phyloP scores from a whole-genome alignment of 1,140 invertebrate species.

The Hylaeus volcanicus region DNA sequence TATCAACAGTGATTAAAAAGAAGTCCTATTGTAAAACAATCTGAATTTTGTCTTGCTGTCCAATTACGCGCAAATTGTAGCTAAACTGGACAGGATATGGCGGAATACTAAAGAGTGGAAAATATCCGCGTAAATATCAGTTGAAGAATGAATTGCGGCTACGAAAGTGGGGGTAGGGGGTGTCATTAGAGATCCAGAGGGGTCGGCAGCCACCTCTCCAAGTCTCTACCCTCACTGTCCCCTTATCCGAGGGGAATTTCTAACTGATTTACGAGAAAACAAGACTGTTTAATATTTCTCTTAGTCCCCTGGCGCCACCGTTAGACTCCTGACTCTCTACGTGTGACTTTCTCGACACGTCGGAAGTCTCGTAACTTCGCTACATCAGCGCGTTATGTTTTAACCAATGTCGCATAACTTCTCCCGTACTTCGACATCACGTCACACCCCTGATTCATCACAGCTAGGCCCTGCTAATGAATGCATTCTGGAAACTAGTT shows the following conservation, averaged over 20 bases:
- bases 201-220: conserved; percentile 69
- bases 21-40: too few relatives aligned
- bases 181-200: conserved; percentile 75
- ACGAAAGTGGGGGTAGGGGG: conserved; percentile 55
- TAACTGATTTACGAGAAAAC: conserved; percentile 81
- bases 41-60: too few relatives aligned
- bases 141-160: conserved; percentile 65
- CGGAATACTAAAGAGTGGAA: conserved; percentile 55
- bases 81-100: not conserved
- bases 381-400: conserved; percentile 48
- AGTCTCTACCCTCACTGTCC: conserved; percentile 68
- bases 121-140: conserved; percentile 51
- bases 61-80: conserved; percentile 1
- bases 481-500: too few relatives aligned
- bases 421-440: not conserved
- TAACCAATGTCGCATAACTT: conserved; percentile 29
- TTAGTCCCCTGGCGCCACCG: conserved; percentile 76
- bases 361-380: conserved; percentile 68
- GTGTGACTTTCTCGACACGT: conserved; percentile 74
- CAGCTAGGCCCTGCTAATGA: too few relatives aligned
- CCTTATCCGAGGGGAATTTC: conserved; percentile 74
- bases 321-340: conserved; percentile 68
- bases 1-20: too few relatives aligned
- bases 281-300: conserved; percentile 81
- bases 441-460: not conserved